Base-by-base conservation (phyloP, 2,113 vertebrate genomes). In the Cyphomyrus discorhynchus region DNA sequence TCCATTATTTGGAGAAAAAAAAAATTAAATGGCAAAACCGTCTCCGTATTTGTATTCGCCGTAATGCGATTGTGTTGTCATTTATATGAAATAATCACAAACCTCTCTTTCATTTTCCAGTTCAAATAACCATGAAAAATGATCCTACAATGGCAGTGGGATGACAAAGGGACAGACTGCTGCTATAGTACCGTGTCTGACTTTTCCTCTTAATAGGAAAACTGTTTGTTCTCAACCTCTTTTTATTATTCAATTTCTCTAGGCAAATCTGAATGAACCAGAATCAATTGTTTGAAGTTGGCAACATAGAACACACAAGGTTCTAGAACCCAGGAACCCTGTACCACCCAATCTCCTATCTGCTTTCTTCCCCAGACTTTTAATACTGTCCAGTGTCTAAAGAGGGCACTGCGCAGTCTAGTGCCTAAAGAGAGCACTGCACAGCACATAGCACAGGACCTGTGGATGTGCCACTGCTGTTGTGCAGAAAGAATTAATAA, bases 111-210 rank as follows among this genome's bases (percentile, higher is more conserved):
- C 95, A 98, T 98, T 98, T 98, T 98, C 97, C 97, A 98, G 97
- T 97, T 97, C 97, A 99, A 98, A 98, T 97, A 98, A 98, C 96
- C 97, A 98, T 98, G 97, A 98, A 98, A 98, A 98, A 98, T 98
- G 97, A 97, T 97, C 97, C 97, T 96, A 97, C 97, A 97, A 96
- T 97, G 97, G 98, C 97, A 97, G 96, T 94, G 95, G 96, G 94
- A 96, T 95, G 97, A 97, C 96, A 97, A 97, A 98, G 96, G 96
- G 94, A 95, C 94, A 95, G 94, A 94, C 94, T 94, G 94, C 94
- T 93, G 93, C 94, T 92, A 93, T 92, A 91, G 94, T 94, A 95
- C 94, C 27, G 93, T 94, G 95, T 95, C 96, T 96, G 96, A 96
- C 96, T 96, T 96, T 96, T 96, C 93, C 94, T 93, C 94, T 94